These are phyloP conservation scores for Tapirus terrestris DNA, from an alignment of 2,113 vertebrate species.

Conservation along the genomic window DNA sequence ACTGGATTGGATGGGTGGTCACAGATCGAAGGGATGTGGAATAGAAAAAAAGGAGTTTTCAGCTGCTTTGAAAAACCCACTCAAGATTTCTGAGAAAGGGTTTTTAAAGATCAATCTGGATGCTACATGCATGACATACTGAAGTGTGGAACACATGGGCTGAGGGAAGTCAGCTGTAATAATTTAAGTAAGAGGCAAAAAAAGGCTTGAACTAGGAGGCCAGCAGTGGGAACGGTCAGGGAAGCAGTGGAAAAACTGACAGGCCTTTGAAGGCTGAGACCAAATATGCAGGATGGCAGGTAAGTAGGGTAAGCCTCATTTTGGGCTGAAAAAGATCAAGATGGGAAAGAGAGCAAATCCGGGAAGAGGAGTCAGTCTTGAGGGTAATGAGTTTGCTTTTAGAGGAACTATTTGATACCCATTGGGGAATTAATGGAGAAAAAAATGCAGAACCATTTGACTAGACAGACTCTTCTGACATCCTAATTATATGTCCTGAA, in stretches of 20 bases:
- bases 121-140: accelerated
- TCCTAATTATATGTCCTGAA: neutral
- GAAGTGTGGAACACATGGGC: too few species aligned
- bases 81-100: neutral
- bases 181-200: neutral
- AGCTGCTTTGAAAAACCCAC: neutral
- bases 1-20: neutral
- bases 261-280: neutral
- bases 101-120: neutral
- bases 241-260: neutral
- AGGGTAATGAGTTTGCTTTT: neutral
- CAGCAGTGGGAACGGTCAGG: neutral
- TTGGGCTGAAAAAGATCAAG: neutral
- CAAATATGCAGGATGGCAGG: accelerated
- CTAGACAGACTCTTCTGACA: neutral
- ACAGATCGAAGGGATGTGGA: neutral
- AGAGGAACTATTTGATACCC: neutral
- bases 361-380: neutral
- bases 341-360: neutral
- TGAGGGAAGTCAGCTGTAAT: neutral
- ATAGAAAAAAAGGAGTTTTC: neutral
- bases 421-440: neutral
- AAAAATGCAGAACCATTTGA: neutral
- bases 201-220: neutral
- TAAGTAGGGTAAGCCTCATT: neutral